A percentile compares a stretch with the other conserved stretches of the same genome.
These are phyloP conservation scores for Pteropus rufus DNA, from an alignment of 2,797 vertebrate genomes.

Conservation along the genomic window DNA sequence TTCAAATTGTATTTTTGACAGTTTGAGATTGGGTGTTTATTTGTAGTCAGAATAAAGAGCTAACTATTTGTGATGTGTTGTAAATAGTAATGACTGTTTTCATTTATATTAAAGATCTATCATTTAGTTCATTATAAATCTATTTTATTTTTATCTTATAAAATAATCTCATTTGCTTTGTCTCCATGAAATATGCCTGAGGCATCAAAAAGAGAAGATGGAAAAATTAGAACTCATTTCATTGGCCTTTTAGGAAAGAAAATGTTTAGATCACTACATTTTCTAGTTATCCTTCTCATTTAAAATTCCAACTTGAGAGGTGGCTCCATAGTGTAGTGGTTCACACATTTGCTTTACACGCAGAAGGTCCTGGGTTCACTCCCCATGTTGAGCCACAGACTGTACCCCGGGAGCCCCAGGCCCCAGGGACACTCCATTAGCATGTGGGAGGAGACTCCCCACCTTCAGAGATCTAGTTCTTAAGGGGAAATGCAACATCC, in stretches of 20 bases:
- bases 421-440: no score
- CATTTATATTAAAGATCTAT: not conserved
- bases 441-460: no score
- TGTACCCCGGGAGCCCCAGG: no score
- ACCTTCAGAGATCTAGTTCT: no score
- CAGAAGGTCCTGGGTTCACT: no score
- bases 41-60: not conserved
- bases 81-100: not conserved
- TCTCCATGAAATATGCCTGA: not conserved
- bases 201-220: not conserved
- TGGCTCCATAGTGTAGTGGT: no score
- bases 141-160: not conserved
- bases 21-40: conserved; percentile 4
- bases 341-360: no score
- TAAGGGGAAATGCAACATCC: no score
- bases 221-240: conserved; percentile 30
- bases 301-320: not conserved
- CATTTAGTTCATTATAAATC: not conserved
- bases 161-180: conserved; percentile 12
- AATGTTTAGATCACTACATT: not conserved
- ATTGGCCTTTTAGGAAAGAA: conserved; percentile 7
- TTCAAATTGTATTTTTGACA: conserved; percentile 28
- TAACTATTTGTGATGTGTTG: not conserved
- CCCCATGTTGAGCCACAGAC: no score
- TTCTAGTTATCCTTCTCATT: not conserved